phyloP scores from a whole-genome alignment of 1,140 invertebrate genomes.

The Callitettix versicolor region DNA sequence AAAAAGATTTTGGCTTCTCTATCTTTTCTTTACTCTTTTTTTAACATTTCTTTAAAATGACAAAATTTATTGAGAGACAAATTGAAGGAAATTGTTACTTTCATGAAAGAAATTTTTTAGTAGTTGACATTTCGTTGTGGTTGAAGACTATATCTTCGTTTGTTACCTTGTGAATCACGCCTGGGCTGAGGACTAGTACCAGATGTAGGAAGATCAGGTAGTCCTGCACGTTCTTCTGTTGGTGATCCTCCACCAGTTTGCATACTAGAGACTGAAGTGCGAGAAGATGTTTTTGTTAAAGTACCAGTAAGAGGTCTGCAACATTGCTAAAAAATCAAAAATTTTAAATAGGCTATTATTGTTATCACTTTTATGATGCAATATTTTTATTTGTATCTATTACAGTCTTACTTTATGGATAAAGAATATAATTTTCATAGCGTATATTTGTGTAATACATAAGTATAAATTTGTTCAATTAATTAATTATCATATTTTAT shows the following conservation, averaged over 20 bases:
- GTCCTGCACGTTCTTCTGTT: constrained; percentile 11
- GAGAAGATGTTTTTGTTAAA: constrained; percentile 36
- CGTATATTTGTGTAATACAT: too few relatives aligned
- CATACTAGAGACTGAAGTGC: constrained; percentile 35
- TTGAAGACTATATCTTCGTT: constrained; percentile 20
- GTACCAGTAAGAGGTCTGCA: constrained; percentile 22
- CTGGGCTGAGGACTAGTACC: constrained; percentile 24
- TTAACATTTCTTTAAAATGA: too few relatives aligned
- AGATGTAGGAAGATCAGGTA: constrained; percentile 11
- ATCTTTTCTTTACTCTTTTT: too few relatives aligned
- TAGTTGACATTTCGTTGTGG: constrained; percentile 19
- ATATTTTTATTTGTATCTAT: too few relatives aligned
- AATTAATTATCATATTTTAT: too few relatives aligned
- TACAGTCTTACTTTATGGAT: too few relatives aligned
- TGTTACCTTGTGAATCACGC: constrained; percentile 33
- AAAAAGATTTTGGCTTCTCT: too few relatives aligned
- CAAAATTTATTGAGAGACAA: too few relatives aligned
- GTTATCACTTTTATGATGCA: not conserved
- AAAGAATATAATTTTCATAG: too few relatives aligned
- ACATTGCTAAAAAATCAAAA: constrained; percentile 18
- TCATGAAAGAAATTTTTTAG: constrained; percentile 1
- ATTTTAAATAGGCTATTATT: not conserved
- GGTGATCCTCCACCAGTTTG: constrained; percentile 5
- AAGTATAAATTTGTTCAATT: too few relatives aligned
- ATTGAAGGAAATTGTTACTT: too few relatives aligned